Evolutionary conservation across 2,113 vertebrate genomes (phyloP), one percentile per base, ranked within the genome.

Genomic region (Chamaetylas fuelleborni): DNA sequence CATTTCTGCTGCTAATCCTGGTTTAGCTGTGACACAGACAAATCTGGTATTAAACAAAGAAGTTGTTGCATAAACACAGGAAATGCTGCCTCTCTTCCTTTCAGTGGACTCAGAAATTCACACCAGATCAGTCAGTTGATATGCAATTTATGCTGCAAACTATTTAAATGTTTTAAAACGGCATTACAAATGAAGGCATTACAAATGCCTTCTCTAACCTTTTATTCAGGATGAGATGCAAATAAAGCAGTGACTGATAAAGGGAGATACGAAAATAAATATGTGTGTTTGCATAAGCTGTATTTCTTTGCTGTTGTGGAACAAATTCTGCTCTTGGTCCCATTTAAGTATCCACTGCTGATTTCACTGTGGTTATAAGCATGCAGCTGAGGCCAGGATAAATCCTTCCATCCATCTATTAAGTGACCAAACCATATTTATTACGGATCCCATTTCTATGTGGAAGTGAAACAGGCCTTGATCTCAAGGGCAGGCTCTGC

Each of bases 1-100:
- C 69, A 48, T 84, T 89, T 95, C 47, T 91, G 48, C 20, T 67
- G 69, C 61, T 95, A 76, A 91, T 97, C 92, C 80, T 74, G 43
- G n/a, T 92, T 91, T 91, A 92, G 69, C 69, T 51, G 87, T 81
- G 61, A 81, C 91, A 64, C n/a, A 81, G 86, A 84, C 64, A 95
- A 79, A 87, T 93, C 60, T 81, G 83, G n/a, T 84, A 67, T 86
- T 92, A 94, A 91, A 72, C 51, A 71, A 78, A 74, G 69, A 94
- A 92, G 40, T 22, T 64, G 54, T 80, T 92, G 38, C 71, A 81
- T 78, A 81, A 96, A 78, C 53, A 64, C 3, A 4, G 51, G 38
- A 86, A 92, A 76, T 50, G 26, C 51, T 91, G 47, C 61, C 18
- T 94, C 33, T 92, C 31, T 74, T 86, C 56, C 42, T 83, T 93